These are phyloP conservation scores for Drosophila helvetica DNA, from an alignment of 2,888 invertebrate species.

Conservation along the genomic window DNA sequence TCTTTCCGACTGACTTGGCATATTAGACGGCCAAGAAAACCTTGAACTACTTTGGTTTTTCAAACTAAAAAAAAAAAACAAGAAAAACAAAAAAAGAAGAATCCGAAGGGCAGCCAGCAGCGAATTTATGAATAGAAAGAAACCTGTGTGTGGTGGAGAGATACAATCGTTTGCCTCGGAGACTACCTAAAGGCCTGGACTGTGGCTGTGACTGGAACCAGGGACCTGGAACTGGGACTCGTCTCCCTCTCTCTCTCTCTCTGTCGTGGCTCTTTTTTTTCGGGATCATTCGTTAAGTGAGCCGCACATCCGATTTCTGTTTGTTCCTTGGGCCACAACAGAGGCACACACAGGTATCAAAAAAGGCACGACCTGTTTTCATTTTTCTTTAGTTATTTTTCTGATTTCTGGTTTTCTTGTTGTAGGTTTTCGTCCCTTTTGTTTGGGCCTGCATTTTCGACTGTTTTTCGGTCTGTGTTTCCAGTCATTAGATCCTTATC, in stretches of 20 bases:
- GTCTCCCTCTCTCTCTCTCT: neutral
- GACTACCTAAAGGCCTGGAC: neutral
- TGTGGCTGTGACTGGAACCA: neutral
- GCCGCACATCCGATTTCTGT: slow-evolving; percentile 65
- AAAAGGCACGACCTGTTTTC: slow-evolving; percentile 13
- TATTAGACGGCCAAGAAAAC: slow-evolving; percentile 35
- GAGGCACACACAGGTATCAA: slow-evolving; percentile 7
- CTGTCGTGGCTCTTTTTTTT: neutral
- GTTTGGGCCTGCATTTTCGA: slow-evolving; percentile 38
- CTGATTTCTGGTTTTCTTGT: neutral
- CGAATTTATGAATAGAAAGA: slow-evolving; percentile 31
- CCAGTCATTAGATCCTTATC: slow-evolving; percentile 69
- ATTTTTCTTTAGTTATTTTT: slow-evolving; percentile 5
- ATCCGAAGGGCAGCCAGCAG: slow-evolving; percentile 30
- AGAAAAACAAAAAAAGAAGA: neutral
- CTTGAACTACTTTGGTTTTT: slow-evolving; percentile 50
- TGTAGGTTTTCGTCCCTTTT: slow-evolving; percentile 23
- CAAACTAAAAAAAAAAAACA: neutral
- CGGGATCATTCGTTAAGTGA: slow-evolving; percentile 38
- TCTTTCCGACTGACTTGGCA: slow-evolving; percentile 38
- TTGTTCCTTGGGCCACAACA: neutral
- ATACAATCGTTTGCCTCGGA: neutral
- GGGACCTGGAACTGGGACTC: neutral
- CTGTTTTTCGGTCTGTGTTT: slow-evolving; percentile 35
- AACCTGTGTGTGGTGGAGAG: slow-evolving; percentile 30